phyloP scores from a whole-genome alignment of 2,797 vertebrate genomes.

The Enteromius trimaculatus region DNA sequence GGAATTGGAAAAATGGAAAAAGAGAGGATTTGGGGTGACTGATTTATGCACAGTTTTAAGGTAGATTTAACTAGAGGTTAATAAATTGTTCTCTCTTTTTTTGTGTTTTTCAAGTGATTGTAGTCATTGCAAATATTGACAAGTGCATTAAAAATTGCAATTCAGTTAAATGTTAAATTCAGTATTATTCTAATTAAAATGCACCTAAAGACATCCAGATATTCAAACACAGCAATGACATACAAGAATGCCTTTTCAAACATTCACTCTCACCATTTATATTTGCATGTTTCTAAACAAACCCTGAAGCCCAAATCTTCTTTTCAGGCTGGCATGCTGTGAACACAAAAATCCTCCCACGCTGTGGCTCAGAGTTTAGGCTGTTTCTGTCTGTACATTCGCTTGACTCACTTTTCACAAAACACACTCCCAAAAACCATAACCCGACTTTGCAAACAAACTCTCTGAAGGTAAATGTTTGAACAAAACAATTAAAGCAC shows the following conservation, averaged over 20 bases:
- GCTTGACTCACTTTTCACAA: conserved; percentile 20
- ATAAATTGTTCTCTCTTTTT: background rate
- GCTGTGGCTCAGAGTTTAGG: conserved; percentile 4
- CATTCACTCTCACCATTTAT: background rate
- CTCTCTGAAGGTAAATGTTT: background rate
- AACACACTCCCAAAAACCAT: conserved; percentile 1
- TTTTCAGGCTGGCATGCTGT: conserved; percentile 21
- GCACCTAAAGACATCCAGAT: background rate
- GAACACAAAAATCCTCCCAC: conserved; percentile 15
- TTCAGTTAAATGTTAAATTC: background rate
- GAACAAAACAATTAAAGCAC: background rate
- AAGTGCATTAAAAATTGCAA: background rate
- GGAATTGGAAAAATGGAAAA: conserved; percentile 4
- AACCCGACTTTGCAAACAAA: conserved; percentile 14
- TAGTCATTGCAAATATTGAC: background rate
- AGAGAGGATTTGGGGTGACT: background rate
- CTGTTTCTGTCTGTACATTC: conserved; percentile 12
- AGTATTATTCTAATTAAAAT: background rate
- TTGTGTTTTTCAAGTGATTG: background rate
- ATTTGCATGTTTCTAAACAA: conserved; percentile 21
- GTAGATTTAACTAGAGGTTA: conserved; percentile 5
- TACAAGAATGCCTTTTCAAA: background rate
- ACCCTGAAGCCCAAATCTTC: conserved; percentile 10
- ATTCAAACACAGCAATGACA: conserved; percentile 6
- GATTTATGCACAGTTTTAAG: background rate